Evolutionary conservation across 2,888 invertebrate species (phyloP), one percentile per base, ranked within the genome.

Genomic region (Hirtodrosophila confusa): DNA sequence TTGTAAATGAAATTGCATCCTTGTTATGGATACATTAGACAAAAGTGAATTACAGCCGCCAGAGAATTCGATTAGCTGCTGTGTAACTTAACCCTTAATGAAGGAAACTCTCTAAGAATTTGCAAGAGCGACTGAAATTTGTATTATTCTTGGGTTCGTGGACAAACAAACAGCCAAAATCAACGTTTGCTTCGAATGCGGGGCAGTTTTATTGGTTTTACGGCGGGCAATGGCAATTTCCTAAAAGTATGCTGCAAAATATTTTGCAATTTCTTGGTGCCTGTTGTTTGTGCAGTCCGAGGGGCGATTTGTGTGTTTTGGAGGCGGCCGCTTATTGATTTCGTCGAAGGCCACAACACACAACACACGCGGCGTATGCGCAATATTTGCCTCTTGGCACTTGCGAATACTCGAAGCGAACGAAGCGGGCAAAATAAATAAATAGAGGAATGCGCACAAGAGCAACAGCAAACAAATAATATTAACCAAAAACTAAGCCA

Each of bases 401-500:
- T 83, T 74, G 62, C 53, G 27, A 27, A 27, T 27, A 27, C 27
- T 27, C 47, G 50, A 56, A 65, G 40, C 60, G 53, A 65, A 51
- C 73, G 55, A 63, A 71, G 44, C 84, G 63, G 65, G 51, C 73
- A 83, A 79, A 79, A 83, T 83, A 83, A 78, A 78, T 78, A 78
- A 83, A 78, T 65, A 82, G 61, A 60, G 58, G 31, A 63, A 58
- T 43, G 37, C 40, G 37, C 45, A 12, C 48, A 43, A 50, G 12
- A 56, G 37, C 55, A 77, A 78, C 78, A 74, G 44, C 73, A 78
- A 76, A 62, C 60, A 78, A 78, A 82, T 83, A 78, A 84, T 80
- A 84, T 78, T 84, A 78, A 84, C 78, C 78, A 76, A 80, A 83
- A 84, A 84, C 85, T 80, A 69, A 84, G 80, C 75, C 78, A 67